Evolutionary conservation across 2,888 invertebrate genomes (phyloP).

Genomic region (Gisinianus flammeolus): DNA sequence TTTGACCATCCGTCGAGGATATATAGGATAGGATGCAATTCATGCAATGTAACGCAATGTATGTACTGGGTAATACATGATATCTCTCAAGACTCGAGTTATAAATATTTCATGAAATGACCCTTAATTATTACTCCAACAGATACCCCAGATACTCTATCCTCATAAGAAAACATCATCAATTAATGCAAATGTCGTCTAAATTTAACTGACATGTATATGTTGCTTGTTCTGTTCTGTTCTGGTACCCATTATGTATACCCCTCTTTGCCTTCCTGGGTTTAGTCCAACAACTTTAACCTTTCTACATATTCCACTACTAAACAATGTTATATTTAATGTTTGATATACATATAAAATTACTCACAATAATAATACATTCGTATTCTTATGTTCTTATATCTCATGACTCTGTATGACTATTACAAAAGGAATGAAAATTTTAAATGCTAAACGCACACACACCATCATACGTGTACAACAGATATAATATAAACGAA

Average conservation of each 20-base stretch:
- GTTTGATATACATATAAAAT: neutral
- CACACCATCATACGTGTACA: conserved; percentile 2
- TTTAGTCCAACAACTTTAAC: neutral
- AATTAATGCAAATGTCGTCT: conserved; percentile 58
- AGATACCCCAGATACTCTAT: conserved; percentile 53
- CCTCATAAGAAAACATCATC: conserved; percentile 38
- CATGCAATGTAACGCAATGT: neutral
- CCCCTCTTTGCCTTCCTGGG: conserved; percentile 3
- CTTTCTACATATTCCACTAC: neutral
- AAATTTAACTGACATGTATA: conserved; percentile 47
- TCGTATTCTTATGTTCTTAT: neutral
- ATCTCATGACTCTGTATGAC: neutral
- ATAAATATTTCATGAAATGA: conserved; percentile 59
- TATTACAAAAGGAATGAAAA: neutral
- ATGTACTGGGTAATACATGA: conserved; percentile 6
- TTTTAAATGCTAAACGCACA: neutral
- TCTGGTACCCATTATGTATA: conserved; percentile 14
- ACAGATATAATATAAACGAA: neutral
- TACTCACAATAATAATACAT: neutral
- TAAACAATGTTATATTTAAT: neutral
- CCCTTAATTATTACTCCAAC: conserved; percentile 59
- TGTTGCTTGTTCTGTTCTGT: no score
- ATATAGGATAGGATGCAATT: neutral
- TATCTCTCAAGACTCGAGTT: conserved; percentile 35
- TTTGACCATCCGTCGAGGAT: neutral